Percentiles rank a stretch among this genome's conserved stretches.
Conservation (phyloP, 2,113 vertebrate genomes). For the Phocoena sinus region DNA sequence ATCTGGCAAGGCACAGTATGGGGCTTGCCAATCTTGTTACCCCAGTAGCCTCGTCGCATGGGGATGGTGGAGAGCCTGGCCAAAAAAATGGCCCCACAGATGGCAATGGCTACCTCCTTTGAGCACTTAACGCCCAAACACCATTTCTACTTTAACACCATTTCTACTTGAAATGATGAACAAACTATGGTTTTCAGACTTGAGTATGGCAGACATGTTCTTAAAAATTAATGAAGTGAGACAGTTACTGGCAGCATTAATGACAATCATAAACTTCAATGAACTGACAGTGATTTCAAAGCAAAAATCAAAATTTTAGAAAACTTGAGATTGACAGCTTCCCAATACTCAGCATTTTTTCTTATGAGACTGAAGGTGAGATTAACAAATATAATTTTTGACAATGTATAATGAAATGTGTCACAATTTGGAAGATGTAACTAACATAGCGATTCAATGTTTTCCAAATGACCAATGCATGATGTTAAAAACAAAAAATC, state of each 20-base stretch:
- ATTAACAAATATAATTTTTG: not conserved
- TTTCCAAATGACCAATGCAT: constrained; percentile 14
- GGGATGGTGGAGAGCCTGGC: constrained; percentile 96
- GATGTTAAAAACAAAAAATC: not conserved
- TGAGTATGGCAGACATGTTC: not conserved
- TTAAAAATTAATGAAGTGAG: not conserved
- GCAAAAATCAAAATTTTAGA: constrained; percentile 7
- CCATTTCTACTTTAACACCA: not conserved
- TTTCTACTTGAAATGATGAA: not conserved
- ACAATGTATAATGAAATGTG: not conserved
- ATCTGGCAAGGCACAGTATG: constrained; percentile 90
- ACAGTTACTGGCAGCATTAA: not conserved
- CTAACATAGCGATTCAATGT: not conserved
- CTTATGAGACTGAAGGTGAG: not conserved
- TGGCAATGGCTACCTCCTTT: constrained; percentile 96
- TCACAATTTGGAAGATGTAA: not conserved
- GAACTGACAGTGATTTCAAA: not conserved
- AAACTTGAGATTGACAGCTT: not conserved
- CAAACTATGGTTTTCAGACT: not conserved
- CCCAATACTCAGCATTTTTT: not conserved
- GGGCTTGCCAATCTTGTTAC: constrained; percentile 97
- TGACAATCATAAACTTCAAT: not conserved
- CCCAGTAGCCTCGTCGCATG: constrained; percentile 95
- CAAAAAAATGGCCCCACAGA: constrained; percentile 95
- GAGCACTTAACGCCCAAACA: constrained; percentile 96